Conservation (phyloP, 1,140 invertebrate species). For the Thrips palmi region DNA sequence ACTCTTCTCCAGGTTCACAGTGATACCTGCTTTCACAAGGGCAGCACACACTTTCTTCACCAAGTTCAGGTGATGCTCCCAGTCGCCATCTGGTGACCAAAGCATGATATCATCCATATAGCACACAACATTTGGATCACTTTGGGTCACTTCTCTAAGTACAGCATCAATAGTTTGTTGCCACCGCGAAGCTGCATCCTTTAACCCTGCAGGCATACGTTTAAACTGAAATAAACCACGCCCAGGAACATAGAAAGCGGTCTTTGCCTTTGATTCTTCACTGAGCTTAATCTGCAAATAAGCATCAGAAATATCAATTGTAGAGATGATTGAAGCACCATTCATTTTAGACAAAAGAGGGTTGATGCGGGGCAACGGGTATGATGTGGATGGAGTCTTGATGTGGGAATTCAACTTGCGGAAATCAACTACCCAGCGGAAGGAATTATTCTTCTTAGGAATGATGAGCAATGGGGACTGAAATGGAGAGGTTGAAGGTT, state of each 20-base stretch:
- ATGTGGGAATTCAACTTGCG: too few relatives aligned
- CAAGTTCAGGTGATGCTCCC: conserved; percentile 8
- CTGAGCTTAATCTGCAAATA: conserved; percentile 20
- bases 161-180: conserved; percentile 20
- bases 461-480: too few relatives aligned
- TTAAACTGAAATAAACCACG: conserved; percentile 23
- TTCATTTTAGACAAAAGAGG: too few relatives aligned
- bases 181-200: conserved; percentile 22
- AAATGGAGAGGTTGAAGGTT: too few relatives aligned
- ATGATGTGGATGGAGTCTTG: too few relatives aligned
- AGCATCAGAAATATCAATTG: conserved; percentile 17
- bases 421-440: too few relatives aligned
- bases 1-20: conserved; percentile 18
- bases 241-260: conserved; percentile 24
- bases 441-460: too few relatives aligned
- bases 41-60: conserved; percentile 7
- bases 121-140: too few relatives aligned
- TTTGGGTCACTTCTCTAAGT: too few relatives aligned
- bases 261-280: conserved; percentile 19
- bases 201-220: conserved; percentile 25
- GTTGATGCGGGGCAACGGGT: too few relatives aligned
- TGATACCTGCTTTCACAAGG: conserved; percentile 7
- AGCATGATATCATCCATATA: conserved; percentile 15
- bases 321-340: too few relatives aligned
- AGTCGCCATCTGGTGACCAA: conserved; percentile 1